These are phyloP conservation scores for Otus sunia DNA, from an alignment of 2,113 vertebrate species.

Conservation along the genomic window DNA sequence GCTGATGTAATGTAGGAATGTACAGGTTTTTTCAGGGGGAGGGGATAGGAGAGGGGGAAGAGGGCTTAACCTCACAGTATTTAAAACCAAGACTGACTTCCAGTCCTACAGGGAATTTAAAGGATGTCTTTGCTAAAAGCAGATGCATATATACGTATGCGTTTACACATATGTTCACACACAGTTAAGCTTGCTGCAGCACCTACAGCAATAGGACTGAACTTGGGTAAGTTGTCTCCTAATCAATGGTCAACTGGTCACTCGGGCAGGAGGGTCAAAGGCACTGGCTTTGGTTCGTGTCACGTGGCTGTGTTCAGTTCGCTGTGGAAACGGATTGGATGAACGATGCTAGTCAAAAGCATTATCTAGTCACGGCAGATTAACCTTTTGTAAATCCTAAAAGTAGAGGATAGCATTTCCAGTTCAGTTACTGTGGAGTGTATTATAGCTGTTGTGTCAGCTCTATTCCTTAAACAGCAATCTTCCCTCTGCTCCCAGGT, in stretches of 20 bases:
- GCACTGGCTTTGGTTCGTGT: not conserved
- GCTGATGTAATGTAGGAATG: conserved; percentile 16
- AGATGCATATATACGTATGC: not conserved
- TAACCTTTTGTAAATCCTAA: not conserved
- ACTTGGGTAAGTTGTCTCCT: not conserved
- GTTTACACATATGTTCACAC: not conserved
- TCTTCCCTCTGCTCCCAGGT: not conserved
- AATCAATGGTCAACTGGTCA: not conserved
- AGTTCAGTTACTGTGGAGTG: not conserved
- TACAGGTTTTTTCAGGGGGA: not conserved
- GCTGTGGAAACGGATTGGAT: not conserved
- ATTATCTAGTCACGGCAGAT: not conserved
- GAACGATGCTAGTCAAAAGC: not conserved
- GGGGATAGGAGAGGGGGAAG: not conserved
- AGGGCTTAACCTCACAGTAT: not conserved
- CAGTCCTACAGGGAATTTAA: not conserved
- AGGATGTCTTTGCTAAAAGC: not conserved
- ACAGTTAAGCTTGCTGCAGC: not conserved
- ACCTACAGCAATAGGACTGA: not conserved
- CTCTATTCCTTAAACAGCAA: not conserved
- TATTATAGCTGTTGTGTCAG: not conserved
- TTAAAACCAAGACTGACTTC: conserved; percentile 27
- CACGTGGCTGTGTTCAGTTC: not conserved
- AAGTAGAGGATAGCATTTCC: not conserved
- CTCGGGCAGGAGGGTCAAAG: not conserved